Base-by-base conservation (phyloP, 1,140 invertebrate species). In the Thaumetopoea pityocampa region DNA sequence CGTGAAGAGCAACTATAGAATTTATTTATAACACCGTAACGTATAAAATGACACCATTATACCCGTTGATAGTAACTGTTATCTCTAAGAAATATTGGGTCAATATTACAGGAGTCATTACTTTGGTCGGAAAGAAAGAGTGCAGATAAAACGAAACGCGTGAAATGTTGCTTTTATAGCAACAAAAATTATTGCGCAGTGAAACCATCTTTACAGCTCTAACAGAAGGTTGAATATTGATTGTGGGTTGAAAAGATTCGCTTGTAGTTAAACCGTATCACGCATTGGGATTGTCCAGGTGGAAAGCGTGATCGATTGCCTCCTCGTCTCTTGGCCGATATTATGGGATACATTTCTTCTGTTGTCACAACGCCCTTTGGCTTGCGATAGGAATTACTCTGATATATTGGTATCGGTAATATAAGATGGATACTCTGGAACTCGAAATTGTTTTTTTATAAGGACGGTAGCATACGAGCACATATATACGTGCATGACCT, bases 11-110 rank as follows among this genome's bases (percentile, higher is more conserved):
- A 26, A 16, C 35, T 32, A 38, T 40, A 27, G 19, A 18, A 29
- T 51, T 48, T 43, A 56, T 41, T 38, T 30, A 37, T 11, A 57
- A 41, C 34, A 22, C 44, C 22, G 52, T 35, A 36, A 48, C 43
- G 51, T 36, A 59, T 71, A 64, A 66, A 68, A 71, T 54, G 53
- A 59, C 53, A 55, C 50, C 64, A 35, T 60, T 60, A 57, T 52
- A 65, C 55, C 41, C 54, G 54, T 38, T 64, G 69, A 70, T 70
- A 73, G 64, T 64, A 55, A 69, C 67, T 49, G 61, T 49, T 65
- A 69, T 67, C 56, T 50, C 36, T 27, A 38, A 64, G 59, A 73
- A 73, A 73, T 70, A 73, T 73, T 70, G 64, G 57, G 57, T 60
- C 62, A 60, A 68, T 70, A 68, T 70, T 51, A 60, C 41, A 53